These are phyloP conservation scores for Cantharis rustica DNA, from an alignment of 2,888 invertebrate species.

Conservation along the genomic window DNA sequence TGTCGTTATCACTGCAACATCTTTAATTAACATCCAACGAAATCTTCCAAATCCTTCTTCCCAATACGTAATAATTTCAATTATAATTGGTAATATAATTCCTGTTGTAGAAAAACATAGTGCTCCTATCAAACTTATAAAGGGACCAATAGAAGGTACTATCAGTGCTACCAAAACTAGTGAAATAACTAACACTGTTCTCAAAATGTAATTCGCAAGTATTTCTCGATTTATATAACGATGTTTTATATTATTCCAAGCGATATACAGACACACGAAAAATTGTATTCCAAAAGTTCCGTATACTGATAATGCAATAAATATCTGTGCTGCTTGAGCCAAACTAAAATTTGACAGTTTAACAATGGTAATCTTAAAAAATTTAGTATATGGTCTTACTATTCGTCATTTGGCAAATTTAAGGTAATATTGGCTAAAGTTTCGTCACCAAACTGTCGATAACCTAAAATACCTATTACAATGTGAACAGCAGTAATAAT, in stretches of 20 bases:
- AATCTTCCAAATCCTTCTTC: slow-evolving; percentile 75
- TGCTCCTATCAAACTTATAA: slow-evolving; percentile 91
- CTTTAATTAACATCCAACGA: slow-evolving; percentile 79
- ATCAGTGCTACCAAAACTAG: slow-evolving; percentile 80
- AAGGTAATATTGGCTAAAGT: slow-evolving; percentile 82
- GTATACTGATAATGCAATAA: slow-evolving; percentile 88
- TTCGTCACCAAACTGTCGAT: slow-evolving; percentile 73
- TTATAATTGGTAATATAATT: slow-evolving; percentile 82
- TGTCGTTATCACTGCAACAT: slow-evolving; percentile 73
- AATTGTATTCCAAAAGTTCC: slow-evolving; percentile 97
- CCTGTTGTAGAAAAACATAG: slow-evolving; percentile 92
- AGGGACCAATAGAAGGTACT: slow-evolving; percentile 85
- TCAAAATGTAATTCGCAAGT: slow-evolving; percentile 76
- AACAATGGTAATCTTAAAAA: not conserved
- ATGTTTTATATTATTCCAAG: slow-evolving; percentile 82
- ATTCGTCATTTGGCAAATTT: slow-evolving; percentile 71
- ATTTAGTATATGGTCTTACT: slow-evolving; percentile 56
- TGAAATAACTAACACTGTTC: slow-evolving; percentile 67
- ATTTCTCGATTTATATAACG: slow-evolving; percentile 67
- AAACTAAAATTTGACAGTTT: slow-evolving; percentile 62
- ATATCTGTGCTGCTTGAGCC: slow-evolving; percentile 84
- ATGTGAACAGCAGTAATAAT: slow-evolving; percentile 87
- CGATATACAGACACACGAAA: slow-evolving; percentile 93
- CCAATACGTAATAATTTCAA: slow-evolving; percentile 87
- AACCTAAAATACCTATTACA: slow-evolving; percentile 90